Base-by-base conservation (phyloP, 2,888 invertebrate species). In the Lissocephala sabroskyi region DNA sequence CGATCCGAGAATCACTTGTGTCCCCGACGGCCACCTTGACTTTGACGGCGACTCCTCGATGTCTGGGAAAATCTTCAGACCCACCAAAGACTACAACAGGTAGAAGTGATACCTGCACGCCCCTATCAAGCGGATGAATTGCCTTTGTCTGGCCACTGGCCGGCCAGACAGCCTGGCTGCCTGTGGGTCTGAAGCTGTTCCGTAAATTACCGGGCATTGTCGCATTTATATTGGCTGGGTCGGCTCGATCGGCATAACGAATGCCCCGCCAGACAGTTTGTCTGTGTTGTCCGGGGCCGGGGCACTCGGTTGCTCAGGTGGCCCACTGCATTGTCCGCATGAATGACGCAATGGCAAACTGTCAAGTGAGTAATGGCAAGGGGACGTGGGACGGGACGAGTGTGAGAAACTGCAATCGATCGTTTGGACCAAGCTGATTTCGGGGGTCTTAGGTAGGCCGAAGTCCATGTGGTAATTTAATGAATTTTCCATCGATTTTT, bases 31-130 rank as follows among this genome's bases (percentile, higher is more conserved):
- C n/a, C n/a, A n/a, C n/a, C n/a, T n/a, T n/a, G n/a, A n/a, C n/a
- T n/a, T n/a, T n/a, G n/a, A 45, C 30, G 10, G 18, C 44, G 56
- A 64, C 75, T 75, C 59, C 76, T 51, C 51, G 45, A 50, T 65
- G 82, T 81, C 82, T 80, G 65, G 48, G 26, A 45, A 61, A 77
- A 75, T 74, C 42, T 81, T 79, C 81, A 67, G 76, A 80, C 75
- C 65, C 59, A n/a, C n/a, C n/a, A n/a, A 50, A 26, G 17, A 42
- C 39, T 29, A 48, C 44, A 60, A 64, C 67, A 79, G 75, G 75
- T 77, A 77, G 75, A 52, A 59, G 71, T 67, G 73, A 65, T 77
- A 70, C 74, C 71, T 82, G 74, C 83, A 83, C 83, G 84, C 83
- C 83, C 79, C 81, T 82, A 82, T 83, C 79, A 79, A 79, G 66